A percentile compares a stretch with the other conserved stretches of the same genome.
Evolutionary conservation across 2,113 vertebrate species (phyloP).

Genomic region (Isichthys henryi): DNA sequence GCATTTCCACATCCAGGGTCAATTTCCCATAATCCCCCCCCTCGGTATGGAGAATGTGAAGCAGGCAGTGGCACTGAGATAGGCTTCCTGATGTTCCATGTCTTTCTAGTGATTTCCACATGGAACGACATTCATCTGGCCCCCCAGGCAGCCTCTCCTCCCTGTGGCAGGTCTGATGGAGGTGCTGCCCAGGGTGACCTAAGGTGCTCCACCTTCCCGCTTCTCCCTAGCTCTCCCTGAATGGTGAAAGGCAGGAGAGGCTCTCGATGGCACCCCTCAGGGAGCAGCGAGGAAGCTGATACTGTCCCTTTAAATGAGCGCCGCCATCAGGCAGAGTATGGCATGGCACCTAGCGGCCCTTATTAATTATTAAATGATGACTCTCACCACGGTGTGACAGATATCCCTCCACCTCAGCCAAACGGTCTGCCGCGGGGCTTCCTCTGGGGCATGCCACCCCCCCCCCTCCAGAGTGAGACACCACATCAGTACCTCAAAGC

Average conservation of each 20-base stretch:
- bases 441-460: background rate
- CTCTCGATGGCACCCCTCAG: background rate
- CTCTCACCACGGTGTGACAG: constrained; percentile 51
- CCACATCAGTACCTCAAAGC: background rate
- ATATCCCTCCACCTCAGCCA: constrained; percentile 48
- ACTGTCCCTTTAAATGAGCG: constrained; percentile 56
- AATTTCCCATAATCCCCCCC: constrained; percentile 3
- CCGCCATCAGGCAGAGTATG: constrained; percentile 20
- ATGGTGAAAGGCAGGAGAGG: constrained; percentile 30
- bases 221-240: constrained; percentile 7
- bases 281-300: constrained; percentile 37
- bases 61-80: background rate
- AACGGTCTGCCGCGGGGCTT: background rate
- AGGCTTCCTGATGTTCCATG: background rate
- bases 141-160: background rate
- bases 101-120: background rate
- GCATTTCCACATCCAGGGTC: background rate
- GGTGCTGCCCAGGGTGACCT: background rate
- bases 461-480: background rate
- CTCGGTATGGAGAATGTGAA: constrained; percentile 1
- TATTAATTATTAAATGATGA: constrained; percentile 76
- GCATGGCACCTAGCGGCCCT: constrained; percentile 52
- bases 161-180: background rate
- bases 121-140: background rate
- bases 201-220: background rate